A percentile compares a stretch with the other conserved stretches of the same genome.
Conservation (phyloP, 2,113 vertebrate genomes). For the Microtus oregoni region DNA sequence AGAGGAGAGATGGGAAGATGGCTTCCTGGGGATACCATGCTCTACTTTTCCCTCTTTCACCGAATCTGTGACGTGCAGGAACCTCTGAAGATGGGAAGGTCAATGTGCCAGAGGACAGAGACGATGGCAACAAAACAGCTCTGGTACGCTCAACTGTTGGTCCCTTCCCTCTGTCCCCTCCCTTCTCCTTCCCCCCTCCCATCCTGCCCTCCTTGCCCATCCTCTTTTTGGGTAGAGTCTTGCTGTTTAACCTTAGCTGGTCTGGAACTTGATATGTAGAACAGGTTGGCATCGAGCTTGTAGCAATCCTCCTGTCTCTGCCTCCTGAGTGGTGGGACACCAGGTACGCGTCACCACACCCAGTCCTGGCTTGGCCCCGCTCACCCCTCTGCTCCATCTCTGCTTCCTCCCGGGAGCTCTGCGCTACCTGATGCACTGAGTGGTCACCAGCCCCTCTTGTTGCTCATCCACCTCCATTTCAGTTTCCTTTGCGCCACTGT, state of each 20-base stretch:
- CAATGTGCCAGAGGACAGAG: neutral
- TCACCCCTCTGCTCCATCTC: neutral
- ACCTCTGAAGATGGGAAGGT: neutral
- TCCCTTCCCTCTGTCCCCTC: rapidly evolving
- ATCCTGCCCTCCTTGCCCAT: neutral
- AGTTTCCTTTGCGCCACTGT: neutral
- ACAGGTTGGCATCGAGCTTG: neutral
- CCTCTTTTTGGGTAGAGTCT: neutral
- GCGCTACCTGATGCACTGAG: rapidly evolving
- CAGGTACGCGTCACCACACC: neutral
- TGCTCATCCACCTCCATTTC: neutral
- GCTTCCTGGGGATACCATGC: neutral
- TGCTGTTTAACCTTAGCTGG: neutral
- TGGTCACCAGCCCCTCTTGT: too few species aligned
- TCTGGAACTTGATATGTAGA: neutral
- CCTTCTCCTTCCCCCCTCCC: rapidly evolving
- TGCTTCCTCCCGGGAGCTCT: neutral
- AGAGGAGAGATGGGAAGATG: neutral
- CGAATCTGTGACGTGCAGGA: slow-evolving; percentile 17
- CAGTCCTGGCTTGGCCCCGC: neutral
- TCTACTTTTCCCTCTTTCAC: neutral
- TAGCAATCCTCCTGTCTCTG: neutral
- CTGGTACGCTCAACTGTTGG: slow-evolving; percentile 30
- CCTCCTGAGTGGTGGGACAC: too few species aligned
- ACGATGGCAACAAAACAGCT: neutral